Base-by-base conservation (phyloP, 2,797 vertebrate genomes). In the Poeciliopsis gracilis region DNA sequence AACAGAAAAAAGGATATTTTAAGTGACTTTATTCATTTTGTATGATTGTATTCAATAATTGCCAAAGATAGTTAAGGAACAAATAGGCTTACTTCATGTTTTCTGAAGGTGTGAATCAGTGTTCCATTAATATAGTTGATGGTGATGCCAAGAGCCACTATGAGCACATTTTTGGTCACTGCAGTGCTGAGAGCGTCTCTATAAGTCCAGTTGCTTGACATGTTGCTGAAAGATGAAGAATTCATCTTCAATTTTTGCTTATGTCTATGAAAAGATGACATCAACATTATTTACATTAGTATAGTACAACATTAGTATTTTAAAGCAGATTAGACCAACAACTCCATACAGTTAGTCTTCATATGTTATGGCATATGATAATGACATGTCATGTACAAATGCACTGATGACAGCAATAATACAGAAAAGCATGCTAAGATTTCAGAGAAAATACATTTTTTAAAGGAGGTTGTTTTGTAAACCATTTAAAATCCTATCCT, bases 101-200 rank as follows among this genome's bases (percentile, higher is more conserved):
- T 91, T 36, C 87, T 91, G 82, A 95, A 94, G 61, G 84, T 93
- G 83, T 90, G 76, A 9, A 94, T 78, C 70, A 95, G 77, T 7
- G 84, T 82, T 0, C 88, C 88, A 18, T 95, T 95, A 75, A 95
- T 84, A 25, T 84, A 93, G 83, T 85, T 93, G 82, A 95, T 95
- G 49, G 43, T 83, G 1, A 94, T 25, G 2, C 90, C 86, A 11
- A 95, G 87, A 59, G 72, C 51, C 82, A 95, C 3, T 71, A 92
- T 71, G 0, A 93, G 76, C 23, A 94, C 61, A 77, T 95, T 95
- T 84, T 93, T 95, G 33, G 73, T 73, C 53, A 94, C 55, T 30
- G 84, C 87, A 30, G 79, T 57, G 59, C 49, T 61, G 28, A 72
- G 83, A 12, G 76, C 33, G 20, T 94, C 91, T 3, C 71, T 47